Evolutionary conservation across 2,113 vertebrate species (phyloP).

Genomic region (Mixornis gularis): DNA sequence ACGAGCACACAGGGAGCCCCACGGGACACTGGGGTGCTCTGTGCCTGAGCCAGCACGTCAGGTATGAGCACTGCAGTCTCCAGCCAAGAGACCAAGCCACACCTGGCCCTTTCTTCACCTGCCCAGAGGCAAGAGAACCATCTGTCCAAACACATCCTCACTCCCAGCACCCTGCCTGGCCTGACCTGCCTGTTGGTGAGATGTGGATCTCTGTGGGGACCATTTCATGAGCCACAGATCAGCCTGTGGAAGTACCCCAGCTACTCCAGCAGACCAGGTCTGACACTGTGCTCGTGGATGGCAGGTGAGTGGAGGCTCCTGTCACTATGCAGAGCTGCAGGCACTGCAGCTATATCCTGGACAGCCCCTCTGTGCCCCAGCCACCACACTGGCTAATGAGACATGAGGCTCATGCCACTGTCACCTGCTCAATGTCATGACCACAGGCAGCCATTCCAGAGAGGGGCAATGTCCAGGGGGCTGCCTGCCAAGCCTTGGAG

Average conservation of each 20-base stretch:
- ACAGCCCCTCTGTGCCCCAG: rapidly evolving
- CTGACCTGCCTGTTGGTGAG: not conserved
- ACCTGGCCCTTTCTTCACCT: not conserved
- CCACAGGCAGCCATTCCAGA: not conserved
- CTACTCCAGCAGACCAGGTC: not conserved
- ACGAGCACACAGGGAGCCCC: not conserved
- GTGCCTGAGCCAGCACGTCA: not conserved
- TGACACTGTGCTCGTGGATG: not conserved
- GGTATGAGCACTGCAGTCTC: not conserved
- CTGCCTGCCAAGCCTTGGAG: not conserved
- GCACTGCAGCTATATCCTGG: not conserved
- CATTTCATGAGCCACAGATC: not conserved
- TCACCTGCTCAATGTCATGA: not conserved
- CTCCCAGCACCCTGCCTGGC: not conserved
- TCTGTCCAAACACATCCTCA: not conserved
- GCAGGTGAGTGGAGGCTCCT: not conserved
- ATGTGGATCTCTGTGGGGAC: rapidly evolving
- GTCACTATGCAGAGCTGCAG: not conserved
- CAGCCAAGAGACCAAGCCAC: not conserved
- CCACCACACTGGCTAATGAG: not conserved
- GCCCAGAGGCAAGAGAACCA: not conserved
- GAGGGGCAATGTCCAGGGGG: not conserved
- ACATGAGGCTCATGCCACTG: not conserved
- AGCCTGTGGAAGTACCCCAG: rapidly evolving
- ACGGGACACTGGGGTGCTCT: rapidly evolving